Evolutionary conservation across 1,140 invertebrate species (phyloP), one percentile per base, ranked within the genome.

Genomic region (Lordiphosa mommai): DNA sequence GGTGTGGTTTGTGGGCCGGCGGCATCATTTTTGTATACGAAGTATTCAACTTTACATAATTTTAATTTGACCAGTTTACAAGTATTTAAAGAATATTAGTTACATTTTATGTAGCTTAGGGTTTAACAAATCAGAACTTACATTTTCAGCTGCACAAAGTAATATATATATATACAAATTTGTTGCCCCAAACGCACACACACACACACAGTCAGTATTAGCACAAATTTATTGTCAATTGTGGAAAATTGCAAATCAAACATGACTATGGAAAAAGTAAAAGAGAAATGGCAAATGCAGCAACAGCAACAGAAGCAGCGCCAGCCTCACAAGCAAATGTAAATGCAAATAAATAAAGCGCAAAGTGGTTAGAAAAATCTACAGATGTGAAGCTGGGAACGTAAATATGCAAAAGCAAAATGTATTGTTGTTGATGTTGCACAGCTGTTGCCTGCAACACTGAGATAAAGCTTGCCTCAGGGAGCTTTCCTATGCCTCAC

Each of bases 211-310:
- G 63, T 57, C 63, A 50, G 66, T 66, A 23, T 23, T 23, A 57
- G 52, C 17, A 34, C 52, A 66, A 66, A 66, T 66, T 57, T 66
- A 66, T 66, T 66, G 63, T 27, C 61, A 66, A 66, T 80, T 80
- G 70, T 82, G 71, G 65, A 44, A 82, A 80, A 80, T 80, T 82
- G 74, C 74, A 80, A 80, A 80, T 80, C 74, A 80, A 80, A 80
- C 74, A 80, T 82, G 74, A 80, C 74, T 82, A 63, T 71, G 47
- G 65, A 51, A 76, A 56, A 71, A 51, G 37, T 44, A 34, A 32
- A 51, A 51, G 20, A 40, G 30, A 12, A 8, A 43, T 38, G 5
- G 29, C 9, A 49, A 32, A 16, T 47, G 47, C 34, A 64, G 29
- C 29, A 47, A 60, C 16, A 23, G 4, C 20, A 23, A 5, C 20